These are phyloP conservation scores for Dinoponera quadriceps DNA, from an alignment of 1,140 invertebrate genomes.

Conservation along the genomic window DNA sequence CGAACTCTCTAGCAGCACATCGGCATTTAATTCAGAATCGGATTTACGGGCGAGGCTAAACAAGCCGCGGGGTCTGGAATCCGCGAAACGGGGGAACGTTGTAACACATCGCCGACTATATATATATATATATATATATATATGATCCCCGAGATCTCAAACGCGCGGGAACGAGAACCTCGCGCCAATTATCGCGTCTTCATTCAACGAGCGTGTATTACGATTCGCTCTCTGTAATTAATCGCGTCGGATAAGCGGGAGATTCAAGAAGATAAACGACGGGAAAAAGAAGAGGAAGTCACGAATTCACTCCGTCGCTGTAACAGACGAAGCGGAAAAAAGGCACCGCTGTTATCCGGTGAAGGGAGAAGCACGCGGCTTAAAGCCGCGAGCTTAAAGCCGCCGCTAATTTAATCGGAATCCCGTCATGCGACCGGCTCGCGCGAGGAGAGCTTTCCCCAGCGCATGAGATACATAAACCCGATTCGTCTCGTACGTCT, in stretches of 20 bases:
- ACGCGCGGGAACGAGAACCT: too few species aligned
- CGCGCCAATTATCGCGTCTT: too few species aligned
- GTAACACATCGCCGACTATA: too few species aligned
- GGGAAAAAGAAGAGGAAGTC: too few species aligned
- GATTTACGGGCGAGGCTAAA: not conserved
- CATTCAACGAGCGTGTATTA: too few species aligned
- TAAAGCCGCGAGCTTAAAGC: not conserved
- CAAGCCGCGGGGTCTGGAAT: not conserved
- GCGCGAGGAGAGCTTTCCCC: slow-evolving; percentile 52
- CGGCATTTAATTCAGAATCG: not conserved
- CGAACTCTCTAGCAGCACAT: not conserved
- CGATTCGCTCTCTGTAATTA: too few species aligned
- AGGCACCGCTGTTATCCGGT: not conserved
- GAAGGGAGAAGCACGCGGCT: not conserved
- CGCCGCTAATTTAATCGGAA: slow-evolving; percentile 18
- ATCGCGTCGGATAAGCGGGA: too few species aligned
- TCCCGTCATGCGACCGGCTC: not conserved
- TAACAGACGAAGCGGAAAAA: not conserved
- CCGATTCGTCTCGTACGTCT: slow-evolving; percentile 71
- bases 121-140: too few species aligned
- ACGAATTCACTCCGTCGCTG: not conserved
- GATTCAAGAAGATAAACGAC: too few species aligned
- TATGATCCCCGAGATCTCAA: too few species aligned
- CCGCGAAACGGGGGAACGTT: too few species aligned
- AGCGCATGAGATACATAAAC: slow-evolving; percentile 63